Base-by-base conservation (phyloP, 2,888 invertebrate genomes). In the Scaptomyza tumidula region DNA sequence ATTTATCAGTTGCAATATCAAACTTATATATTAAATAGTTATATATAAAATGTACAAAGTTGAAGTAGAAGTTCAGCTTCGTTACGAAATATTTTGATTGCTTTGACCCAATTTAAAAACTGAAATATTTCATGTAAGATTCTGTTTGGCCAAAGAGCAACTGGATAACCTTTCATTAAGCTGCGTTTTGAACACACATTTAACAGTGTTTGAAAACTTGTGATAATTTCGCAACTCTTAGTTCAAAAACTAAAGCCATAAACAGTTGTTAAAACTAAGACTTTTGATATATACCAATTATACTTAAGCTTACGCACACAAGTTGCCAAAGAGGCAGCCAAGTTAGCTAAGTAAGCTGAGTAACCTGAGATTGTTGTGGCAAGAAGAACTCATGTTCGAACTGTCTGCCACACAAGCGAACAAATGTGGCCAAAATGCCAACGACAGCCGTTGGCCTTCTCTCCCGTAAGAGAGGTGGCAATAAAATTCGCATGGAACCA, bases 341-440 rank as follows among this genome's bases (percentile, higher is more conserved):
- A 3, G 60, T 39, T 53, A 63, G 53, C 59, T 70, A 61, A 71
- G 67, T 46, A 66, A 71, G 53, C 59, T 70, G 64, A 71, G 67
- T 46, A 66, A 71, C 53, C 61, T 70, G 64, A 75, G 64, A 65
- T 68, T 44, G 62, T 64, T 68, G 76, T 75, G 76, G 70, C 67
- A 65, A 60, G 19, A 58, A 29, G 31, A 37, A 55, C 33, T 55
- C 60, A 58, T 52, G 41, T 53, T 60, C 41, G 48, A 41, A n/a
- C 14, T 49, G 52, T 69, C 56, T 78, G 76, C 79, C 82, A 72
- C 75, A 64, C 76, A 53, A 76, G 80, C 80, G 82, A 87, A 87
- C 85, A 86, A 86, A 86, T 85, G 85, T 84, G 77, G 86, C 80
- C 72, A 68, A 80, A 84, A 83, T 75, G 70, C 65, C 69, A 76